A percentile compares a stretch with the other conserved stretches of the same genome.
These are phyloP conservation scores for Drosophila gaucha DNA, from an alignment of 2,888 invertebrate species.

Conservation along the genomic window DNA sequence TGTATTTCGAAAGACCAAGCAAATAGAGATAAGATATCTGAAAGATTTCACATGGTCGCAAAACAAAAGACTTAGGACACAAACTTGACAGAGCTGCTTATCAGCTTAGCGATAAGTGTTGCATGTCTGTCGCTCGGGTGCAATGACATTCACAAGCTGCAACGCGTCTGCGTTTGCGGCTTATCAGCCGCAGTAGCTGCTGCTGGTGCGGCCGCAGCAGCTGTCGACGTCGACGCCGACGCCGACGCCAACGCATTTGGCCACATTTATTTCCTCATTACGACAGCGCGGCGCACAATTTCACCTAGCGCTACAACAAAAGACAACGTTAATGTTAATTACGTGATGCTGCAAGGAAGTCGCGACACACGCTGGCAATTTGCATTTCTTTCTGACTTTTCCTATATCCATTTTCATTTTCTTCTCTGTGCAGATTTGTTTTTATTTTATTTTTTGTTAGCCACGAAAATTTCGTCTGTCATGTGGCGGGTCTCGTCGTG, in stretches of 20 bases:
- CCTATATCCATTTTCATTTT: slow-evolving; percentile 30
- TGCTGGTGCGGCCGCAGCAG: neutral
- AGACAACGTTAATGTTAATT: slow-evolving; percentile 67
- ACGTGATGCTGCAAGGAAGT: slow-evolving; percentile 76
- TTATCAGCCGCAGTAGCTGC: slow-evolving; percentile 40
- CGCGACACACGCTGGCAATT: slow-evolving; percentile 68
- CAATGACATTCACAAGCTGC: slow-evolving; percentile 52
- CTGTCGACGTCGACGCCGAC: neutral
- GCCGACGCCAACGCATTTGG: slow-evolving; percentile 66
- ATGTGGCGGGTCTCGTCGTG: slow-evolving; percentile 66
- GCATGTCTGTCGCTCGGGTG: slow-evolving; percentile 42
- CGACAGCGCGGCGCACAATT: slow-evolving; percentile 60
- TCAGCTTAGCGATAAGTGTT: slow-evolving; percentile 40
- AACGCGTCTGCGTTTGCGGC: slow-evolving; percentile 34
- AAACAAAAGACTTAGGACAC: slow-evolving; percentile 57
- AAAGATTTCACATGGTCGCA: slow-evolving; percentile 17
- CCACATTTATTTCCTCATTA: slow-evolving; percentile 77
- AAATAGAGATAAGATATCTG: neutral
- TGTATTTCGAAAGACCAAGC: neutral
- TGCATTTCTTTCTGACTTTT: slow-evolving; percentile 56
- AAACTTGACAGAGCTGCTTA: slow-evolving; percentile 49
- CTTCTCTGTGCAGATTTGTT: slow-evolving; percentile 5
- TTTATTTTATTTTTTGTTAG: slow-evolving; percentile 11
- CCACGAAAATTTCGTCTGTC: slow-evolving; percentile 51
- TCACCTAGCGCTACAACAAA: slow-evolving; percentile 43